Evolutionary conservation across 2,797 vertebrate genomes (phyloP).

Genomic region (Gymnopithys bicolor): DNA sequence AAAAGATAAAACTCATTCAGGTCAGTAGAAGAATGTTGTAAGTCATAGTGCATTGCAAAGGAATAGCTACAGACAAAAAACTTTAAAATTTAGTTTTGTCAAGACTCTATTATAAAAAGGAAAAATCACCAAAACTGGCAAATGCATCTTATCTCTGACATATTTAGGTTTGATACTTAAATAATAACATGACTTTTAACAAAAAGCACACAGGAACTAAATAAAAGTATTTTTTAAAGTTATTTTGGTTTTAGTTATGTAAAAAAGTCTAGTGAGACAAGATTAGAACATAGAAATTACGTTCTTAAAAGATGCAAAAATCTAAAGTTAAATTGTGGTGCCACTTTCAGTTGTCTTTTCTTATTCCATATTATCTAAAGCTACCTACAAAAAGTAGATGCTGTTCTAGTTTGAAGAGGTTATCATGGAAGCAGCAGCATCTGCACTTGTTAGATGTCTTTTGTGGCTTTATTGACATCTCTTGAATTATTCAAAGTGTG

Average conservation of each 20-base stretch:
- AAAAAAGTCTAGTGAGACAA: not conserved
- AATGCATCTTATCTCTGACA: not conserved
- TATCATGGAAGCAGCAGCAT: not conserved
- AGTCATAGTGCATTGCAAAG: not conserved
- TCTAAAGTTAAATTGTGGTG: not conserved
- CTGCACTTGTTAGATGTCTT: not conserved
- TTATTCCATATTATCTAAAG: not conserved
- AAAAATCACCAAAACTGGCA: not conserved
- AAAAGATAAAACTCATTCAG: not conserved
- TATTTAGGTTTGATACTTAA: not conserved
- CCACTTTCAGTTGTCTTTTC: not conserved
- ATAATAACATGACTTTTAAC: not conserved
- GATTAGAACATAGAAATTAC: not conserved
- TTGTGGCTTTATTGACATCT: not conserved
- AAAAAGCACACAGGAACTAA: not conserved
- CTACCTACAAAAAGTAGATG: not conserved
- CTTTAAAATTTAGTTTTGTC: not conserved
- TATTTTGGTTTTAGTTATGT: not conserved
- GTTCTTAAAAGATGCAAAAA: not conserved
- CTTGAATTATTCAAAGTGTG: not conserved
- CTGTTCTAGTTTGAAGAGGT: not conserved
- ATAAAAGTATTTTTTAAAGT: not conserved
- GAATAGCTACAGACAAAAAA: not conserved
- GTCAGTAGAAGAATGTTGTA: not conserved
- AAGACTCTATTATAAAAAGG: not conserved